Evolutionary conservation across 2,888 invertebrate genomes (phyloP).

Genomic region (Tinea pellionella): DNA sequence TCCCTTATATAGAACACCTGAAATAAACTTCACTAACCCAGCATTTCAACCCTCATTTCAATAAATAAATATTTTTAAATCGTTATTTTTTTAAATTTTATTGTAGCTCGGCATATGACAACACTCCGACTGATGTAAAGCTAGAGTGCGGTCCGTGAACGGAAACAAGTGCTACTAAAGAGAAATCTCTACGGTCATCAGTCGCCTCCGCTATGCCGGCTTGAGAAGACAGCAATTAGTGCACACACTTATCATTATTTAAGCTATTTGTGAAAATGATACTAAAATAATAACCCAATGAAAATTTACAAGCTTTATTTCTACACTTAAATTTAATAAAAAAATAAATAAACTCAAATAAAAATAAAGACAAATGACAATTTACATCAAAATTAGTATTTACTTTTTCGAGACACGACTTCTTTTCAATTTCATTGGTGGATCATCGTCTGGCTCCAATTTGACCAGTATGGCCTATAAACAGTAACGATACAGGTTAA

Average conservation of each 20-base stretch:
- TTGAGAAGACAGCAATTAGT: too few relatives aligned
- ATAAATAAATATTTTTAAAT: neutral
- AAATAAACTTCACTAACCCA: conserved; percentile 34
- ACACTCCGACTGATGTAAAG: too few relatives aligned
- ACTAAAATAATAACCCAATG: too few relatives aligned
- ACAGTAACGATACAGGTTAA: neutral
- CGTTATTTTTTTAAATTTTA: neutral
- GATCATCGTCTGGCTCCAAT: conserved; percentile 38
- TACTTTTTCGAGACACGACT: neutral
- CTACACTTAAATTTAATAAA: neutral
- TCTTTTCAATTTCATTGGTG: conserved; percentile 37
- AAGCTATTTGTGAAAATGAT: too few relatives aligned
- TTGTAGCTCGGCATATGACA: too few relatives aligned
- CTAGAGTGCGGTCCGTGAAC: too few relatives aligned
- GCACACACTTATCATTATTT: too few relatives aligned
- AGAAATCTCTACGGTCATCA: too few relatives aligned
- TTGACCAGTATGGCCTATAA: conserved; percentile 37
- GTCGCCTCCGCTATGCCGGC: too few relatives aligned
- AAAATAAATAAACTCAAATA: neutral
- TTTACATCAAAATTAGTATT: neutral
- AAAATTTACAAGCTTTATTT: neutral
- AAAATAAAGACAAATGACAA: neutral
- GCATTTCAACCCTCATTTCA: conserved; percentile 18
- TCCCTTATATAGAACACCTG: conserved; percentile 33
- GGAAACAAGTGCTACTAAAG: too few relatives aligned